These are phyloP conservation scores for Tetraneura akinire DNA, from an alignment of 1,140 invertebrate genomes.

Conservation along the genomic window DNA sequence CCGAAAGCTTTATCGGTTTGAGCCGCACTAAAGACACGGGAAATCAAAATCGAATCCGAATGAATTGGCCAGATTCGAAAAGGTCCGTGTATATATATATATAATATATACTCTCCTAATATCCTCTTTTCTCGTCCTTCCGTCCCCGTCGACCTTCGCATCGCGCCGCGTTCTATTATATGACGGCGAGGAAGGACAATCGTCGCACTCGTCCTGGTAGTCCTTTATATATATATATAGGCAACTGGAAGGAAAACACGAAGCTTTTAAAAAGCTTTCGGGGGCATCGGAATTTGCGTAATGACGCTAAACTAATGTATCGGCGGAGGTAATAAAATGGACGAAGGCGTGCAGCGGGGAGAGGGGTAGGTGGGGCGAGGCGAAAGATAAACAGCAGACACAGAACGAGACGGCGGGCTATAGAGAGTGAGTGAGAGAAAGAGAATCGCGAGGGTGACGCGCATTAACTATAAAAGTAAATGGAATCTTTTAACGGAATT, in stretches of 20 bases:
- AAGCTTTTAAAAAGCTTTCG: slow-evolving; percentile 51
- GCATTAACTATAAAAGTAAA: slow-evolving; percentile 50
- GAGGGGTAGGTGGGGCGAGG: neutral
- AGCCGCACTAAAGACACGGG: neutral
- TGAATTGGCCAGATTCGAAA: slow-evolving; percentile 34
- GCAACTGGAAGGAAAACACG: slow-evolving; percentile 44
- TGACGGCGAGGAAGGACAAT: too few relatives aligned
- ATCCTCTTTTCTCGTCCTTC: neutral
- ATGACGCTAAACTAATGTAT: slow-evolving; percentile 50
- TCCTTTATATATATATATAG: too few relatives aligned
- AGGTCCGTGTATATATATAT: neutral
- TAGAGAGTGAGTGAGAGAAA: slow-evolving; percentile 15
- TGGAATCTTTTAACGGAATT: slow-evolving; percentile 50
- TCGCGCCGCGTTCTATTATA: neutral
- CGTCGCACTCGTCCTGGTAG: neutral
- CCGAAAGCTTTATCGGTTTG: slow-evolving; percentile 9
- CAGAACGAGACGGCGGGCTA: too few relatives aligned
- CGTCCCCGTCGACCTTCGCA: neutral
- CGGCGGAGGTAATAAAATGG: slow-evolving; percentile 46
- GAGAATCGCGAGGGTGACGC: slow-evolving; percentile 36
- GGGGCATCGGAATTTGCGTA: slow-evolving; percentile 50
- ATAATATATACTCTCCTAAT: too few relatives aligned
- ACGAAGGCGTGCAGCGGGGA: neutral
- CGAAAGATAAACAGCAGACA: neutral
- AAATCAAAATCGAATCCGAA: slow-evolving; percentile 40